Base-by-base conservation (phyloP, 2,113 vertebrate species). In the Pollimyrus isidori region DNA sequence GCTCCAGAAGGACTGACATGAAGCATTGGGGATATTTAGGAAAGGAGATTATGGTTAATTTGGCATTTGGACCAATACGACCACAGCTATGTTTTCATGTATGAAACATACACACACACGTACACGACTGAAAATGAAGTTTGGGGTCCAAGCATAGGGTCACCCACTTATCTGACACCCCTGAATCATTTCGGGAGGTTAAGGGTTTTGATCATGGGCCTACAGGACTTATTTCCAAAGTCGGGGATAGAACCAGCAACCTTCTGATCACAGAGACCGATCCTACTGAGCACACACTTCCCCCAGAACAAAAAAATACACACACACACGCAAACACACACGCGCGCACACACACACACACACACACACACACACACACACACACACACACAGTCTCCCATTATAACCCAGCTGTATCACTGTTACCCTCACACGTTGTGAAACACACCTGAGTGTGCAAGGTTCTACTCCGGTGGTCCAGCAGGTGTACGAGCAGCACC, bases 1-100 rank as follows among this genome's bases (percentile, higher is more conserved):
- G 93, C 90, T 95, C 98, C 98, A 99, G 93, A 99, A 99, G 65
- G 96, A 94, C 98, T 99, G 90, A 0, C n/a, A 88, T 48, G 1
- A n/a, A 10, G n/a, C 7, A 26, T 65, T 84, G 82, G 39, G 52
- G 23, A 56, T 45, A 7, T 23, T 52, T 6, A 17, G 13, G 35
- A 10, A 45, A 65, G 5, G 46, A 86, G 3, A n/a, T 84, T 13
- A 9, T 30, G n/a, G 10, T 35, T 26, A 2, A 89, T 45, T 11
- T 26, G 39, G 30, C 13, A 49, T 15, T 13, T 7, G 45, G 7
- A 17, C 46, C 19, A 17, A 82, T 39, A 50, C 17, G 84, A 84
- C 83, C 23, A 87, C 42, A 89, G 17, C 35, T 39, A 53, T n/a
- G 13, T 50, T 10, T 45, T 21, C 39, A 39, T 39, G 13, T 69